Evolutionary conservation across 2,113 vertebrate species (phyloP).

Genomic region (Colinus virginianus): DNA sequence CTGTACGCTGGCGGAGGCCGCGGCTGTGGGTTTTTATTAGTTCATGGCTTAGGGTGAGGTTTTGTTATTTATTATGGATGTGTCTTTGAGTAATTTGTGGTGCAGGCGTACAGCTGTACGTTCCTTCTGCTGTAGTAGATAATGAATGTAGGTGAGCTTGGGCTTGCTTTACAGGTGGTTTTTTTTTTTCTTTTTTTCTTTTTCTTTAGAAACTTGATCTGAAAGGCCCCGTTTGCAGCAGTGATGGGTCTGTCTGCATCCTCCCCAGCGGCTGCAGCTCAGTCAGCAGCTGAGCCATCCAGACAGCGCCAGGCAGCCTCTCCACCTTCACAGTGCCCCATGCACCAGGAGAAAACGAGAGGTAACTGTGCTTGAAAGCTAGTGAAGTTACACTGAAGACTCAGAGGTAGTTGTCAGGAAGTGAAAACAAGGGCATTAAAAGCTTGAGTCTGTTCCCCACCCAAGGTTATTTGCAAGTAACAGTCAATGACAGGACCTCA

Average conservation of each 20-base stretch:
- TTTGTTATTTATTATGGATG: too few relatives aligned
- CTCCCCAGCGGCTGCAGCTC: slow-evolving; percentile 37
- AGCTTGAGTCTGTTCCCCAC: background rate
- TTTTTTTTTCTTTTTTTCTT: background rate
- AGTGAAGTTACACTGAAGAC: rapidly evolving
- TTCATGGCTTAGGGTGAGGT: rapidly evolving
- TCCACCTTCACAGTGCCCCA: slow-evolving; percentile 80
- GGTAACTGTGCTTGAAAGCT: slow-evolving; percentile 40
- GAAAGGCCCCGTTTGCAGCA: rapidly evolving
- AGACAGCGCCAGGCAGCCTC: background rate
- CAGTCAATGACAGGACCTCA: background rate
- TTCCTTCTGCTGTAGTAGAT: rapidly evolving
- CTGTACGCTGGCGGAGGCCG: rapidly evolving
- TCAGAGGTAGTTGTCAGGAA: background rate
- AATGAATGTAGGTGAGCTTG: rapidly evolving
- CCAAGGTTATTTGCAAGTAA: background rate
- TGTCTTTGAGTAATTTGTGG: background rate
- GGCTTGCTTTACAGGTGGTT: background rate
- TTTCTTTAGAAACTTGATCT: background rate
- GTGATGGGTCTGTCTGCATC: slow-evolving; percentile 84
- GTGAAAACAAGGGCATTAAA: background rate
- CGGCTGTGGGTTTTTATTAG: rapidly evolving
- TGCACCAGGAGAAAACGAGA: slow-evolving; percentile 79
- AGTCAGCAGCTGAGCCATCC: slow-evolving; percentile 21
- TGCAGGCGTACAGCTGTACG: rapidly evolving